phyloP scores from a whole-genome alignment of 1,140 invertebrate species.

The Subanguina moxae region DNA sequence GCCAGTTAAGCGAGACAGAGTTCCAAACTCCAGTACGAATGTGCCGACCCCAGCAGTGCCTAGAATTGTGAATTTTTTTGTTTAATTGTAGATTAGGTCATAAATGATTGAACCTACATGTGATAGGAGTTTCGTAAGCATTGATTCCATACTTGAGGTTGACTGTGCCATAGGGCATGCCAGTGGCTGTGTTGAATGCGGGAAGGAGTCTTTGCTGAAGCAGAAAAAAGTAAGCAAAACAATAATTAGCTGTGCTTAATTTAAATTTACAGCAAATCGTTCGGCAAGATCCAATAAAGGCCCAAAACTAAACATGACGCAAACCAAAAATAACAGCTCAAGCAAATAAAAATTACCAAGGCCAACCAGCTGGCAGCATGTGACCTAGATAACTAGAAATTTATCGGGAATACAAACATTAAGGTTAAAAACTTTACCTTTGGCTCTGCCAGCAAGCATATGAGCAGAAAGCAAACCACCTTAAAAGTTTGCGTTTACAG shows the following conservation, averaged over 20 bases:
- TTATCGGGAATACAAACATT: neutral
- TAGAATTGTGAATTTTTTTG: neutral
- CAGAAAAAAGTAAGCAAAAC: too few relatives aligned
- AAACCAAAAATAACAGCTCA: too few relatives aligned
- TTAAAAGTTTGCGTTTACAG: too few relatives aligned
- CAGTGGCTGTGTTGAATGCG: conserved; percentile 68
- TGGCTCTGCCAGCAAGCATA: conserved; percentile 69
- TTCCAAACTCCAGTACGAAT: conserved; percentile 93
- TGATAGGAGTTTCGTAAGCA: conserved; percentile 85
- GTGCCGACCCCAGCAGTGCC: conserved; percentile 86
- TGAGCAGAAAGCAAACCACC: conserved; percentile 90
- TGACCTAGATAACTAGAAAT: neutral
- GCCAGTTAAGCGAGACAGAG: conserved; percentile 85
- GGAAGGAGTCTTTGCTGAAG: conserved; percentile 66
- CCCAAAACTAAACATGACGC: conserved; percentile 67
- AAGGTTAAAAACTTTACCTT: conserved; percentile 61
- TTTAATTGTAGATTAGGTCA: neutral
- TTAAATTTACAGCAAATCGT: conserved; percentile 72
- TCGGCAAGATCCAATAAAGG: conserved; percentile 85
- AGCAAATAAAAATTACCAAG: conserved; percentile 66
- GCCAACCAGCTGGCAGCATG: conserved; percentile 82
- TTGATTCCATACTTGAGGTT: conserved; percentile 85
- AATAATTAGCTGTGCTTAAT: too few relatives aligned
- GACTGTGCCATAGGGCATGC: conserved; percentile 97
- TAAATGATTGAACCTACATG: conserved; percentile 74